These are phyloP conservation scores for Ecliptopera silaceata DNA, from an alignment of 2,888 invertebrate species.

Conservation along the genomic window DNA sequence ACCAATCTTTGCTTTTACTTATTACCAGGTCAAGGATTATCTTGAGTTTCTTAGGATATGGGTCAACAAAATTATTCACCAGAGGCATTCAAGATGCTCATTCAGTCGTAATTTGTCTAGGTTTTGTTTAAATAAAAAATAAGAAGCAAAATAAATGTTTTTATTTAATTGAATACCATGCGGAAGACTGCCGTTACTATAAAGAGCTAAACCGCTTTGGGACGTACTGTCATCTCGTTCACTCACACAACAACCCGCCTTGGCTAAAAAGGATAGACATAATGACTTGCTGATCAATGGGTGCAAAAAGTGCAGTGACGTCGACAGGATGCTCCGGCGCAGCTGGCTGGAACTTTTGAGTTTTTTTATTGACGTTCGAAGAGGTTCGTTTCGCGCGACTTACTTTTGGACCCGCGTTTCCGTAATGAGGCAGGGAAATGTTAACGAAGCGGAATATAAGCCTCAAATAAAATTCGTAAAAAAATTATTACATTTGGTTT, in stretches of 20 bases:
- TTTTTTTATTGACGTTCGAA: constrained; percentile 68
- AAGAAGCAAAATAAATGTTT: constrained; percentile 50
- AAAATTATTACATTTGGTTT: too few relatives aligned
- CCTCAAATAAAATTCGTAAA: background rate
- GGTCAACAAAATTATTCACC: too few relatives aligned
- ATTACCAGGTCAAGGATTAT: too few relatives aligned
- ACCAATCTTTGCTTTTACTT: too few relatives aligned
- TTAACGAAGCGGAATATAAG: constrained; percentile 61
- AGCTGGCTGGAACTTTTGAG: constrained; percentile 78
- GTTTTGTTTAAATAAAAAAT: constrained; percentile 48
- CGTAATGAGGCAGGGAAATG: constrained; percentile 77
- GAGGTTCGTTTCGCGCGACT: constrained; percentile 76
- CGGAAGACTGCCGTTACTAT: constrained; percentile 75
- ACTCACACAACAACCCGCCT: constrained; percentile 30
- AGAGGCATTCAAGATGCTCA: background rate
- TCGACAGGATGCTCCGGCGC: constrained; percentile 79
- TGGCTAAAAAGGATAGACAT: constrained; percentile 57
- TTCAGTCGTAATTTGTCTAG: constrained; percentile 14
- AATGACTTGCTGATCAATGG: constrained; percentile 61
- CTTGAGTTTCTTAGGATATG: too few relatives aligned
- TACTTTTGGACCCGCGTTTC: constrained; percentile 66
- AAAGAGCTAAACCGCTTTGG: constrained; percentile 47
- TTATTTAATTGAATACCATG: constrained; percentile 66
- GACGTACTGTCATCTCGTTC: constrained; percentile 56
- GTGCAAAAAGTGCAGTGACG: constrained; percentile 72